Evolutionary conservation across 92 coral and sea anemone species (phyloP).

Genomic region (Nematostella vectensis): DNA sequence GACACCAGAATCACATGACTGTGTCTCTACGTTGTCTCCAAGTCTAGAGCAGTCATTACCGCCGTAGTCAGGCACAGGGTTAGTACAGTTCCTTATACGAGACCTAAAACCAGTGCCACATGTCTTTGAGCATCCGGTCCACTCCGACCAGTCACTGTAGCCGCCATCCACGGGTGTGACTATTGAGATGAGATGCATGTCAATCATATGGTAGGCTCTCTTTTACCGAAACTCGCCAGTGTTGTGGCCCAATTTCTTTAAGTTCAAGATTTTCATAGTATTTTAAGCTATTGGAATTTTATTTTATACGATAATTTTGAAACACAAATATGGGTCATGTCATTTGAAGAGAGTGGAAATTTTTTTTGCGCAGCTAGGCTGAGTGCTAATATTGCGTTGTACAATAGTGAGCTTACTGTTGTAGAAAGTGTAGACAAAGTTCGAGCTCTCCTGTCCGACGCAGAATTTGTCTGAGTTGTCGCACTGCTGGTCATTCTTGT

Average conservation of each 20-base stretch:
- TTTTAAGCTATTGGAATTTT: too few relatives aligned
- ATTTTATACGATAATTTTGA: too few relatives aligned
- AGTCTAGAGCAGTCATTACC: slow-evolving; percentile 69
- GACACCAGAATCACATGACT: slow-evolving; percentile 47
- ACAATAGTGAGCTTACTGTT: slow-evolving; percentile 68
- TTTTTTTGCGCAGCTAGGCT: too few relatives aligned
- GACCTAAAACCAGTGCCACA: slow-evolving; percentile 87
- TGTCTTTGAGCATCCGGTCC: slow-evolving; percentile 82
- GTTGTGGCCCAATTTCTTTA: too few relatives aligned
- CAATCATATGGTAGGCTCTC: too few relatives aligned
- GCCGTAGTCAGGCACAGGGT: slow-evolving; percentile 78
- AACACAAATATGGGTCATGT: too few relatives aligned
- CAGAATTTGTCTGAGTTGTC: slow-evolving; percentile 56
- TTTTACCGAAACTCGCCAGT: too few relatives aligned
- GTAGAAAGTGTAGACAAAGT: slow-evolving; percentile 79
- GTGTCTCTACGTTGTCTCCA: slow-evolving; percentile 76
- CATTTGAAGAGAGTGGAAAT: too few relatives aligned
- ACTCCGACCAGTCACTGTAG: slow-evolving; percentile 81
- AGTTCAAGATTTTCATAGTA: too few relatives aligned
- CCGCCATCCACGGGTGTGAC: slow-evolving; percentile 87
- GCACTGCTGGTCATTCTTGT: slow-evolving; percentile 49
- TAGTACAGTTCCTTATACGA: slow-evolving; percentile 85
- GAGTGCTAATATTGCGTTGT: too few relatives aligned
- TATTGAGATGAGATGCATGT: slow-evolving; percentile 11
- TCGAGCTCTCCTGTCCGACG: slow-evolving; percentile 89